These are phyloP conservation scores for Didymodactylos carnosus DNA, from an alignment of 2,888 invertebrate species.

Conservation along the genomic window DNA sequence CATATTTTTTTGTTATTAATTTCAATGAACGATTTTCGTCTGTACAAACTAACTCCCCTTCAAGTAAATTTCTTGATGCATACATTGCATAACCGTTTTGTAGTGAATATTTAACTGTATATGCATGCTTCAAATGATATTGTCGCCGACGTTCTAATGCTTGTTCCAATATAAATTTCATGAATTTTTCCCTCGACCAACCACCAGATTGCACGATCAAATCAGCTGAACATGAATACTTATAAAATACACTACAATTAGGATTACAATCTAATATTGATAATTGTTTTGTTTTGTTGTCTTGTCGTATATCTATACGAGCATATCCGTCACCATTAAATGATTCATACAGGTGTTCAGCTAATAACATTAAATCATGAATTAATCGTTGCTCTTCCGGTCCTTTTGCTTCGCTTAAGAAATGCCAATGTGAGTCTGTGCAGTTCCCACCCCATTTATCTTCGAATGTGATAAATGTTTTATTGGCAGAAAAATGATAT, in stretches of 20 bases:
- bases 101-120: background rate
- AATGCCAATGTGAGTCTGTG: background rate
- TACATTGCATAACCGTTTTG: too few species aligned
- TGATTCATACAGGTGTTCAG: background rate
- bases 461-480: background rate
- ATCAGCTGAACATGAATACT: background rate
- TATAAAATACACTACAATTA: background rate
- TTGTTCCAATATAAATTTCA: background rate
- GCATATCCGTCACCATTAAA: background rate
- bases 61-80: too few species aligned
- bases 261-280: background rate
- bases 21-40: too few species aligned
- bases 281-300: background rate
- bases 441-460: background rate
- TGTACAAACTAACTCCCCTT: too few species aligned
- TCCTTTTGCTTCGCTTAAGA: background rate
- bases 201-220: background rate
- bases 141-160: background rate
- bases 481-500: background rate
- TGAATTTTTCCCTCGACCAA: background rate
- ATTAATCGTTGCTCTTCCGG: background rate
- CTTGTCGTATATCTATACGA: background rate
- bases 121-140: background rate
- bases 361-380: background rate
- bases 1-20: background rate